Evolutionary conservation across 2,797 vertebrate genomes (phyloP), one percentile per base, ranked within the genome.

Genomic region (Capromys pilorides): DNA sequence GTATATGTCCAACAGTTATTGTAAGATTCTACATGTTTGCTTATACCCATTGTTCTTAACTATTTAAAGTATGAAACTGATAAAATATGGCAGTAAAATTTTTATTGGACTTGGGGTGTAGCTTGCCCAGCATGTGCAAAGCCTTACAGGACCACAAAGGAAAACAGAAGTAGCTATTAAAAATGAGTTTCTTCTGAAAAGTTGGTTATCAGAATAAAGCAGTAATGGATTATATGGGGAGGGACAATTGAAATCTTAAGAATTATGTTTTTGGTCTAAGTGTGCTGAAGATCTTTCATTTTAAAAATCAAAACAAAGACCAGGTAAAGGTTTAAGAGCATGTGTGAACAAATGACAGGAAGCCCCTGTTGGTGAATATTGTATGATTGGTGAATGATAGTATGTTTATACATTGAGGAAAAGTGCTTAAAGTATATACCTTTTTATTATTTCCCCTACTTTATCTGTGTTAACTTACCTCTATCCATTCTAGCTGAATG

Each of bases 121-220:
- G 28, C 39, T 75, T 75, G 24, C 71, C 31, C n/a, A 78, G 18
- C 5, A 13, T 21, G 10, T n/a, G 64, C 6, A 69, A 11, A 33
- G 1, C 16, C 45, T 26, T 18, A 5, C 11, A 22, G 31, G 4
- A 49, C 51, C 28, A n/a, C 61, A 79, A 8, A 79, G 28, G 26
- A n/a, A 36, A 22, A 54, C 16, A 66, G 33, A 93, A 21, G 45
- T 12, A 75, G 39, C 16, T 18, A 66, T 45, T 77, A 57, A 89
- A 77, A 33, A 21, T 33, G 39, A 81, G 4, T 86, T 90, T 78
- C 11, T 93, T 82, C 57, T 69, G 16, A 87, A 93, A 93, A 54
- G 7, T 84, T 80, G 62, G 1, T 4, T 84, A 6, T 84, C 69
- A 85, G 26, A 28, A 22, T 82, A 86, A 67, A 90, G 51, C 22